Evolutionary conservation across 2,797 vertebrate species (phyloP), one percentile per base, ranked within the genome.

Genomic region (Ispidina lecontei): DNA sequence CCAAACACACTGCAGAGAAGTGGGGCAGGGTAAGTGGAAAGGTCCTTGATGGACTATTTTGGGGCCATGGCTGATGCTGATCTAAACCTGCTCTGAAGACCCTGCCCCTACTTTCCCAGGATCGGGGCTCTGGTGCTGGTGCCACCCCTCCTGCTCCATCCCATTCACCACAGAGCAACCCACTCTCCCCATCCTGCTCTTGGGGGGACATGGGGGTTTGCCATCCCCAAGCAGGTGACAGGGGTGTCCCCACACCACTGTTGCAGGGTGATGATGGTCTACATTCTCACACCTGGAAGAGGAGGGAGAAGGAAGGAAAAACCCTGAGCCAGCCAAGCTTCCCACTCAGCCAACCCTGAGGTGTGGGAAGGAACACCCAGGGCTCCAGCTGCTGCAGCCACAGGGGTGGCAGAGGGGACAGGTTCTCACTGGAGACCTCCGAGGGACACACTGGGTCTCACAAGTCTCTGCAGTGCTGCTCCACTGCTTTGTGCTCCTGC

Each of bases 1-100:
- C 77, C 69, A 37, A 54, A 4, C 18, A 1, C 1, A 2, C 37
- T 0, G 3, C 19, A 4, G 54, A 33, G 4, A 41, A 31, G 44
- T 1, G 29, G 39, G 71, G 21, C 31, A 82, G 49, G 41, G 44
- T 25, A 2, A 6, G 4, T 1, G 28, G 1, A 25, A 46, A 51
- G 39, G 19, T 39, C 71, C 78, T 14, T 12, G 2, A 0, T 1
- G 19, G 75, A 22, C 14, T 12, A 14, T 72, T 84, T 67, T 51
- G 26, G 78, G 75, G 25, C 23, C 7, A 0, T 3, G 31, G 29
- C 20, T 56, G 29, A 14, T 17, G 44, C 6, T 12, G 52, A 49
- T 12, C 46, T 39, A 47, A 84, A 49, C 18, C 60, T 22, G 3
- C 49, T 19, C 28, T 6, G 37, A 15, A 44, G 43, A 12, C 28